Evolutionary conservation across 2,797 vertebrate species (phyloP).

Genomic region (Iguana delicatissima): DNA sequence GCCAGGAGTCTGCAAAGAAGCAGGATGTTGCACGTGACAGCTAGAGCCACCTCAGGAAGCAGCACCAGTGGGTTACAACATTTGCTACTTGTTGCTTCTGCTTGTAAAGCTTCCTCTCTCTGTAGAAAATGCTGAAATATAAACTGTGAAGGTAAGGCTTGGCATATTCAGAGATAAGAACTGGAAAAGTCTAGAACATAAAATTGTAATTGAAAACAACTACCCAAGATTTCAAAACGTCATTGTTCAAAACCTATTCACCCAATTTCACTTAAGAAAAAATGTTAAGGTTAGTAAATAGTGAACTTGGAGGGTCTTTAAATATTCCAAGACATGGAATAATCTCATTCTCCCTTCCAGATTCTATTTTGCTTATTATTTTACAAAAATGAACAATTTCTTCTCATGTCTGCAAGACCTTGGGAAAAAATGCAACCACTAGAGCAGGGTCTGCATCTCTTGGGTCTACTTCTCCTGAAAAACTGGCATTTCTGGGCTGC

Average conservation of each 20-base stretch:
- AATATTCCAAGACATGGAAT: neutral
- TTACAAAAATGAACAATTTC: too few relatives aligned
- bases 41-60: too few relatives aligned
- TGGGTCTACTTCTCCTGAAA: neutral
- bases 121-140: too few relatives aligned
- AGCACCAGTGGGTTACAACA: too few relatives aligned
- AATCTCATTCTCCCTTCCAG: neutral
- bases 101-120: too few relatives aligned
- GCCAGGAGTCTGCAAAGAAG: too few relatives aligned
- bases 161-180: neutral
- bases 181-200: neutral
- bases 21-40: too few relatives aligned
- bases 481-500: neutral
- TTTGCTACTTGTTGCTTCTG: too few relatives aligned
- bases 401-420: neutral
- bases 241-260: neutral
- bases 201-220: neutral
- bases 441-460: too few relatives aligned
- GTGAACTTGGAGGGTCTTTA: neutral
- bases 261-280: neutral
- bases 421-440: neutral
- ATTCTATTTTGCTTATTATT: neutral
- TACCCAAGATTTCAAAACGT: neutral
- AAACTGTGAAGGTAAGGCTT: neutral
- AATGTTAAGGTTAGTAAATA: neutral